Conservation (phyloP, 2,113 vertebrate genomes). For the Malurus melanocephalus region DNA sequence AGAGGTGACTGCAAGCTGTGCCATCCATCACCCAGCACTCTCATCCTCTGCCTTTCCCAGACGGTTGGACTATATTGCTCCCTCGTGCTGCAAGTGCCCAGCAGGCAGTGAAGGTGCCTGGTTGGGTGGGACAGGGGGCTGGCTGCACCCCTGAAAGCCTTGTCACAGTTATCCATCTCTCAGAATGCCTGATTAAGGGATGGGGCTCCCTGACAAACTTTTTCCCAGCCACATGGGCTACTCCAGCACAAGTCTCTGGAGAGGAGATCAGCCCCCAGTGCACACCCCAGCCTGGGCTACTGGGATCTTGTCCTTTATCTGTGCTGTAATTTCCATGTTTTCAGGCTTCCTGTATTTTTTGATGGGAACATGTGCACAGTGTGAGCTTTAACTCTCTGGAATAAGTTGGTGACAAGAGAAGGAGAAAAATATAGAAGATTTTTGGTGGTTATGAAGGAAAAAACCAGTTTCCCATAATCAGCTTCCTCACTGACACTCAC, state of each 20-base stretch:
- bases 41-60: neutral
- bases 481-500: neutral
- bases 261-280: fast-evolving
- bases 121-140: fast-evolving
- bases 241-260: neutral
- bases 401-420: neutral
- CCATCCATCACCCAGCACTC: neutral
- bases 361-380: fast-evolving
- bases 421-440: neutral
- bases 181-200: neutral
- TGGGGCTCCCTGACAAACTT: neutral
- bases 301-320: neutral
- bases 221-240: neutral
- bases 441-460: neutral
- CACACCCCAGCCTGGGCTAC: neutral
- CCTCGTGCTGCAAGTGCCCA: fast-evolving
- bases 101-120: neutral
- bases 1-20: neutral
- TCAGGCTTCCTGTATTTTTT: neutral
- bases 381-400: neutral
- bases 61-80: fast-evolving
- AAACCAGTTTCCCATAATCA: neutral
- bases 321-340: neutral
- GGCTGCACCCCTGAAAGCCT: fast-evolving
- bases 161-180: neutral